phyloP scores from a whole-genome alignment of 2,888 invertebrate genomes.

The Latrodectus hesperus region DNA sequence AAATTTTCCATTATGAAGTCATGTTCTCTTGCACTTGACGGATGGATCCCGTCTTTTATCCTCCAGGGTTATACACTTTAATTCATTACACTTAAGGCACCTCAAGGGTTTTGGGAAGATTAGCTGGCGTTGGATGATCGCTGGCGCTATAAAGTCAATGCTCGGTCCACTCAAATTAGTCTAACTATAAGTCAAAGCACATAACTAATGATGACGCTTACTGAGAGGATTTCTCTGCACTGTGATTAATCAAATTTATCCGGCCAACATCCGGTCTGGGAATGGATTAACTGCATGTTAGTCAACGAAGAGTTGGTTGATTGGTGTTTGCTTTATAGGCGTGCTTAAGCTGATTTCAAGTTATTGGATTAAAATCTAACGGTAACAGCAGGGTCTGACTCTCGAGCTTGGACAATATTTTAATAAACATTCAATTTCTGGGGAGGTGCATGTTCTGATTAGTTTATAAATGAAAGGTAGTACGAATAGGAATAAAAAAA shows the following conservation, averaged over 20 bases:
- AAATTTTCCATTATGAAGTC: too few relatives aligned
- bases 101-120: not conserved
- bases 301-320: not conserved
- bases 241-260: slow-evolving; percentile 59
- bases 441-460: too few relatives aligned
- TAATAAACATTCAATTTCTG: too few relatives aligned
- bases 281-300: slow-evolving; percentile 47
- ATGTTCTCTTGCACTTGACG: too few relatives aligned
- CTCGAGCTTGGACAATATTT: too few relatives aligned
- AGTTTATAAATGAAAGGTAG: too few relatives aligned
- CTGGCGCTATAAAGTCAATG: slow-evolving; percentile 7
- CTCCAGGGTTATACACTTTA: not conserved
- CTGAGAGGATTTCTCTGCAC: slow-evolving; percentile 21
- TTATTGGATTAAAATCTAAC: slow-evolving; percentile 33
- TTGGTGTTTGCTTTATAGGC: slow-evolving; percentile 19
- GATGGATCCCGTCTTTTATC: too few relatives aligned
- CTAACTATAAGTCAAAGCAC: slow-evolving; percentile 54
- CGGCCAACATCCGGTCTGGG: slow-evolving; percentile 35
- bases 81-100: not conserved
- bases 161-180: slow-evolving; percentile 20
- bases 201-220: slow-evolving; percentile 52
- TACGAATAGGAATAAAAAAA: too few relatives aligned
- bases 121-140: not conserved
- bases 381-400: too few relatives aligned
- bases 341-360: slow-evolving; percentile 30